A percentile compares a stretch with the other conserved stretches of the same genome.
Evolutionary conservation across 2,888 invertebrate genomes (phyloP).

Genomic region (Pristionchus japonicus): DNA sequence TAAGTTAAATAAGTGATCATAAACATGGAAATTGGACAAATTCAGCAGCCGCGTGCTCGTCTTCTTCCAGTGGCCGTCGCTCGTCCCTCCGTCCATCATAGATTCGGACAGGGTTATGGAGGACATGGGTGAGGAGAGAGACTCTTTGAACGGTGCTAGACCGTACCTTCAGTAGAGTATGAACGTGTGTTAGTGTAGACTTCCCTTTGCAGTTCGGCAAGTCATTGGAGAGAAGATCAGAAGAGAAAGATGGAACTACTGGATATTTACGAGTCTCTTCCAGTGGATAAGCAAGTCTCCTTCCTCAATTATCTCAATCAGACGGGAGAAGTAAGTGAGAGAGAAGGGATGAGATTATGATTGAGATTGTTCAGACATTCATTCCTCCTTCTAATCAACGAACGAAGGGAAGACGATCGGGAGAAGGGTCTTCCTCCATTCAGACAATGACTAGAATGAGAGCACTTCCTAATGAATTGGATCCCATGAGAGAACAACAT

Average conservation of each 20-base stretch:
- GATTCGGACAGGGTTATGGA: constrained; percentile 8
- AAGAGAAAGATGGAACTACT: constrained; percentile 38
- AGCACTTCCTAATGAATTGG: constrained; percentile 25
- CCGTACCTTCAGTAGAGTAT: too few species aligned
- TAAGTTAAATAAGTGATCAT: too few species aligned
- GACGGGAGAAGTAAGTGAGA: constrained; percentile 24
- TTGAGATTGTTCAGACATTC: not conserved
- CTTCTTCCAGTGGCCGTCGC: constrained; percentile 37
- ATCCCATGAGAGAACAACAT: constrained; percentile 18
- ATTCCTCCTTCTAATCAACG: constrained; percentile 2
- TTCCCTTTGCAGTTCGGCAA: not conserved
- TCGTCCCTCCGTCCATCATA: not conserved
- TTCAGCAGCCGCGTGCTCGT: constrained; percentile 43
- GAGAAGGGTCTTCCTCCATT: not conserved
- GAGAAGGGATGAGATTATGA: not conserved
- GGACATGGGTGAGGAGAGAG: not conserved
- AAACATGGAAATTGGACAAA: too few species aligned
- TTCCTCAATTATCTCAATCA: constrained; percentile 44
- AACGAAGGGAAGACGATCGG: not conserved
- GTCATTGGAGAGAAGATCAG: constrained; percentile 39
- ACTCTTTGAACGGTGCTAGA: too few species aligned
- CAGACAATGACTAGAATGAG: constrained; percentile 3
- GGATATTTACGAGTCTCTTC: constrained; percentile 45
- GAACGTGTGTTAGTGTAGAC: not conserved
- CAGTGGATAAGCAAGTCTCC: constrained; percentile 26